Evolutionary conservation across 2,888 invertebrate genomes (phyloP).

Genomic region (Frankliniella intonsa): DNA sequence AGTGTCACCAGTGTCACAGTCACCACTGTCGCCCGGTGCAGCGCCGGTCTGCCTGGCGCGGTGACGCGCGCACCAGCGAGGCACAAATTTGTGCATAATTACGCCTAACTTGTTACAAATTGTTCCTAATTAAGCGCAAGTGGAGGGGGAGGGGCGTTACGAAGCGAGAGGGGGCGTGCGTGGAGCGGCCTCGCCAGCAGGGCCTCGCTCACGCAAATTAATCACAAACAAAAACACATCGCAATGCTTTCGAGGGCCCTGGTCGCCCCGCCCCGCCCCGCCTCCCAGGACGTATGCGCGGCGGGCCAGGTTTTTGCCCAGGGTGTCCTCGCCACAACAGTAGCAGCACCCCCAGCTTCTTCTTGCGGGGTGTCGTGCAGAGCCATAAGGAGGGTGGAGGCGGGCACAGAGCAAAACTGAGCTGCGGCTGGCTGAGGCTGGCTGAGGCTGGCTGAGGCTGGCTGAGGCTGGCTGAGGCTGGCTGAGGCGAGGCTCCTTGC

Average conservation of each 20-base stretch:
- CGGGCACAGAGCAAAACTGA: too few relatives aligned
- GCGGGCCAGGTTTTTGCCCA: background rate
- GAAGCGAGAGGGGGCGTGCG: background rate
- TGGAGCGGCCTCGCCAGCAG: background rate
- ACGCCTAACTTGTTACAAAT: conserved; percentile 13
- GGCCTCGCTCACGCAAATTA: background rate
- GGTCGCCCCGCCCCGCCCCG: background rate
- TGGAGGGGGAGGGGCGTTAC: background rate
- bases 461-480: too few relatives aligned
- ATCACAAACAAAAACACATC: conserved; percentile 16
- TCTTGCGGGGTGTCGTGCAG: too few relatives aligned
- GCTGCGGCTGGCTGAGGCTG: too few relatives aligned
- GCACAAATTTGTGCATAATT: background rate
- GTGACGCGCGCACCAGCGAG: background rate
- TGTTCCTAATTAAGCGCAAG: background rate
- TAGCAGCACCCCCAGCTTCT: too few relatives aligned
- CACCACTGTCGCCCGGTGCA: background rate
- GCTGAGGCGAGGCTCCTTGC: too few relatives aligned
- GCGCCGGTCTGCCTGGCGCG: background rate
- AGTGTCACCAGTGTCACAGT: too few relatives aligned
- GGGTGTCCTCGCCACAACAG: background rate
- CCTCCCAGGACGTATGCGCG: background rate
- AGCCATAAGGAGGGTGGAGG: background rate
- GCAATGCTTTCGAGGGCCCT: background rate
- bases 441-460: too few relatives aligned